Evolutionary conservation across 2,113 vertebrate genomes (phyloP).

Genomic region (Galemys pyrenaicus): DNA sequence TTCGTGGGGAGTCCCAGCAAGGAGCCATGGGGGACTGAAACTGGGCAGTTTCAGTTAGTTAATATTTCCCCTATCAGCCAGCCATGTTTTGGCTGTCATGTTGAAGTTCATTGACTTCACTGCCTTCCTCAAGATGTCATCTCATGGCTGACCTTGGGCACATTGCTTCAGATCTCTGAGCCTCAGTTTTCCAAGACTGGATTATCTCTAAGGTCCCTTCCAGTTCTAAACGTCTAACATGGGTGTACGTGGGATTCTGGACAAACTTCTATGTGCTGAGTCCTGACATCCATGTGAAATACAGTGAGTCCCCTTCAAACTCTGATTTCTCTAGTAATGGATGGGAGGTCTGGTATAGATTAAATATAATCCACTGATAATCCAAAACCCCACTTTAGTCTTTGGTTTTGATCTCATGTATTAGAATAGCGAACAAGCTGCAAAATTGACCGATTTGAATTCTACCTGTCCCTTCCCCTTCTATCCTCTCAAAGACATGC

Average conservation of each 20-base stretch:
- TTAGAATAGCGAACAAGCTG: constrained; percentile 55
- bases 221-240: background rate
- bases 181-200: background rate
- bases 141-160: background rate
- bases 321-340: constrained; percentile 37
- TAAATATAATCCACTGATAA: constrained; percentile 64
- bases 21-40: background rate
- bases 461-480: constrained; percentile 72
- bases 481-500: constrained; percentile 74
- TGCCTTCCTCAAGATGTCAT: background rate
- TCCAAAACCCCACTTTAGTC: constrained; percentile 41
- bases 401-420: constrained; percentile 67
- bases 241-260: constrained; percentile 22
- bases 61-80: background rate
- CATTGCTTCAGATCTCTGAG: background rate
- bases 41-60: too few species aligned
- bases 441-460: constrained; percentile 71
- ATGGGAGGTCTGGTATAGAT: constrained; percentile 57
- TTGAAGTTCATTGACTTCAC: background rate
- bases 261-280: background rate
- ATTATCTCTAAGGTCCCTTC: background rate
- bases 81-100: background rate
- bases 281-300: background rate
- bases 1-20: background rate
- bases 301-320: background rate